Conservation (phyloP, 2,797 vertebrate genomes). For the Cephalopachus bancanus region DNA sequence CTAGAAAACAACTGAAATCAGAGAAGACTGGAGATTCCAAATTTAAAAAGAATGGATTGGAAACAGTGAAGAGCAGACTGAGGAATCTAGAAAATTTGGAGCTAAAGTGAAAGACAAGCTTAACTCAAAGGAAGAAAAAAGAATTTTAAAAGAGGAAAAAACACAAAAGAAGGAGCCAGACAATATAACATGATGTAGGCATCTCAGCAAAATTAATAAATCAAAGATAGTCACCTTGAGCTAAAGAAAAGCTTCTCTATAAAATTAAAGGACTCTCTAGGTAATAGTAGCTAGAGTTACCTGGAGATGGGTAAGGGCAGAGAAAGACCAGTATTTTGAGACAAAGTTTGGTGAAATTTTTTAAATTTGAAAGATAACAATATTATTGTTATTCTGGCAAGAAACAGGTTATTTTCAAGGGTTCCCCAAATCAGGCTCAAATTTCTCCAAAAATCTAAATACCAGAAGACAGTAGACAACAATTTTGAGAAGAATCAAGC, state of each 20-base stretch:
- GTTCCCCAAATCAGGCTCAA: not conserved
- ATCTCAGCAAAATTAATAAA: conserved; percentile 42
- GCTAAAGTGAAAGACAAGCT: not conserved
- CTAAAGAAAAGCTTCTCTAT: not conserved
- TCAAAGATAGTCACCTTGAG: not conserved
- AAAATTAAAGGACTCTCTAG: not conserved
- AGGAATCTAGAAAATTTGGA: conserved; percentile 20
- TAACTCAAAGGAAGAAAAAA: not conserved
- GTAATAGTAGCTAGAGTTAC: not conserved
- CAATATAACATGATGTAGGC: not conserved
- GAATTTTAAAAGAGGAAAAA: not conserved
- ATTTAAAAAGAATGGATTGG: not conserved
- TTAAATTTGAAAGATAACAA: not conserved
- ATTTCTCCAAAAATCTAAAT: not conserved
- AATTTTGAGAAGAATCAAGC: not conserved
- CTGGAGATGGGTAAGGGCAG: not conserved
- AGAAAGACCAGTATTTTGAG: not conserved
- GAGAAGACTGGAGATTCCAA: not conserved
- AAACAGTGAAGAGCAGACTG: not conserved
- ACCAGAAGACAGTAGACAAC: not conserved
- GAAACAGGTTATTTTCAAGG: conserved; percentile 28
- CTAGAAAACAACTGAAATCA: not conserved
- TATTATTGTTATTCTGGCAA: too few relatives aligned
- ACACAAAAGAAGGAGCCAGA: not conserved
- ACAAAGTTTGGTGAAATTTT: not conserved